Evolutionary conservation across 1,140 invertebrate species (phyloP), one percentile per base, ranked within the genome.

Genomic region (Monomorium pharaonis): DNA sequence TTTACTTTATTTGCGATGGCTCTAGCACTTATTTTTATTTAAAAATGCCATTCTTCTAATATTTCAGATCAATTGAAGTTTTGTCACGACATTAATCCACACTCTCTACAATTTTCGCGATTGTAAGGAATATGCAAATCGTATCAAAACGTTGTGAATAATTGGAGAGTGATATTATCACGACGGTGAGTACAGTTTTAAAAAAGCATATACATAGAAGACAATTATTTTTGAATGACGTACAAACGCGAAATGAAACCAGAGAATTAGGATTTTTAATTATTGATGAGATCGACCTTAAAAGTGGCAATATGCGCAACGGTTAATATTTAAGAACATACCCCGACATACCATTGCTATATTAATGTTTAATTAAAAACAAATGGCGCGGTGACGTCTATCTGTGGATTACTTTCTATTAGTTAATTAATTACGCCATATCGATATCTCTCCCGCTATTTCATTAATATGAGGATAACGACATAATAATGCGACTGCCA

Each of bases 401-500:
- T 72, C 67, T 37, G 24, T 37, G 78, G 78, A 83, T 83, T 83
- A 72, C 67, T 74, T 83, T 83, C 78, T 83, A 83, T 83, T 83
- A 83, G 78, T 54, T 83, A 83, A 83, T 81, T 81, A 81, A 81
- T 83, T 83, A 83, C 78, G 78, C 51, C 24, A 44, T 74, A 83
- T 83, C 51, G 69, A 83, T 83, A 83, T 56, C 51, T 47, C 67
- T 51, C 69, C 67, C 67, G 67, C 65, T 83, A 74, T 83, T 83
- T 72, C 78, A 83, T 83, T 83, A 83, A 83, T 83, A 83, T 83
- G 51, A 83, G 70, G 67, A 83, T 83, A 72, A 74, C 78, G 78
- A 58, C 78, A 58, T 83, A 83, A 83, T 83, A 83, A 83, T 72
- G 63, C 33, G 63, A 80, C 77, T 70, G 77, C 33, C 18, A 72